Conservation (phyloP, 2,113 vertebrate genomes). For the Anthoscopus minutus region DNA sequence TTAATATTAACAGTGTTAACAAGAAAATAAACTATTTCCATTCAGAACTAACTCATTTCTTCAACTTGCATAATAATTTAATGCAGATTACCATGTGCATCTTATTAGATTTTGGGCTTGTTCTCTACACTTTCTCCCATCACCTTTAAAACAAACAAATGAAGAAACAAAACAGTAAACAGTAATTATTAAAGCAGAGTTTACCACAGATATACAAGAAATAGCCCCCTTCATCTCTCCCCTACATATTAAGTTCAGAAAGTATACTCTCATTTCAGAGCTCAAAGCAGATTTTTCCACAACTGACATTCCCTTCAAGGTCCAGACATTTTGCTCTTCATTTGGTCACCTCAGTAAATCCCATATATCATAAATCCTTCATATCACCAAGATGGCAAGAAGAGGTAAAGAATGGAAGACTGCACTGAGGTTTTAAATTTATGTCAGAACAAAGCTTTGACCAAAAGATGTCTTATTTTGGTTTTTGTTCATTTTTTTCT, state of each 20-base stretch:
- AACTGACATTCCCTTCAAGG: background rate
- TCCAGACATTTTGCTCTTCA: background rate
- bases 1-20: background rate
- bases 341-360: background rate
- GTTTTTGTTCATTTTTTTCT: fast-evolving
- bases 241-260: background rate
- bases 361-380: background rate
- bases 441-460: background rate
- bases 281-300: background rate
- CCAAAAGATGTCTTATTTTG: background rate
- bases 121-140: fast-evolving
- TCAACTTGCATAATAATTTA: background rate
- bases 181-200: background rate
- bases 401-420: background rate
- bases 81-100: background rate
- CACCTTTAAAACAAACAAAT: background rate
- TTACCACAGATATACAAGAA: background rate
- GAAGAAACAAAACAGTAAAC: background rate
- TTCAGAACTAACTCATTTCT: background rate
- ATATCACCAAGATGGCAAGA: background rate
- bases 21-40: background rate
- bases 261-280: background rate
- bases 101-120: background rate
- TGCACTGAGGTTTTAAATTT: background rate
- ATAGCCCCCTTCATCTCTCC: background rate